phyloP scores from a whole-genome alignment of 30 jellyfish, hydroid and myxozoan species.

The Sanderia malayensis region DNA sequence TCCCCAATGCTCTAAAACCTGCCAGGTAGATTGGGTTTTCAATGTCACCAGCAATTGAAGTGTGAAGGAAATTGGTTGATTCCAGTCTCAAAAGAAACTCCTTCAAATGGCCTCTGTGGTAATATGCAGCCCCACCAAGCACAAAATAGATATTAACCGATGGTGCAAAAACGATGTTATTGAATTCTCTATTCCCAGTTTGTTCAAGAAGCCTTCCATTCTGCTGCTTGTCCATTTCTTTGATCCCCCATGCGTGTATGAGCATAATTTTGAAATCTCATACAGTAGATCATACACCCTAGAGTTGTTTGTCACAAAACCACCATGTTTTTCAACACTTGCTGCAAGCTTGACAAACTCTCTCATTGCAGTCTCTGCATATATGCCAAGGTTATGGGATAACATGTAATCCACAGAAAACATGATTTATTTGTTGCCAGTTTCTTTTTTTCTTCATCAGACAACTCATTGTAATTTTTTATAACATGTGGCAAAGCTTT shows the following conservation, averaged over 20 bases:
- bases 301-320: slow-evolving; percentile 9
- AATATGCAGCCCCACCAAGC: slow-evolving; percentile 43
- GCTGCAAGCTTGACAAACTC: slow-evolving; percentile 31
- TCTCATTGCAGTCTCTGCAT: slow-evolving; percentile 25
- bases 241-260: slow-evolving; percentile 35
- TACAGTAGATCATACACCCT: not conserved
- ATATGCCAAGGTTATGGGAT: slow-evolving; percentile 24
- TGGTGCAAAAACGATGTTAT: slow-evolving; percentile 31
- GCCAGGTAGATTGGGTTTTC: not conserved
- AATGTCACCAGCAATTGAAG: not conserved
- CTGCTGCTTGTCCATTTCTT: slow-evolving; percentile 39
- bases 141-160: slow-evolving; percentile 24
- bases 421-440: slow-evolving; percentile 18
- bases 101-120: slow-evolving; percentile 25
- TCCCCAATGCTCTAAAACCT: slow-evolving; percentile 28
- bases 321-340: slow-evolving; percentile 34
- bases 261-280: slow-evolving; percentile 14
- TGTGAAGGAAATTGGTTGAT: slow-evolving; percentile 8
- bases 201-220: slow-evolving; percentile 33
- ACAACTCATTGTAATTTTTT: slow-evolving; percentile 16
- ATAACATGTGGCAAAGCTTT: not conserved
- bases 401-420: slow-evolving; percentile 41
- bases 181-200: not conserved
- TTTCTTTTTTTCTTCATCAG: slow-evolving; percentile 22
- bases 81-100: slow-evolving; percentile 8